Base-by-base conservation (phyloP, 2,797 vertebrate genomes). In the Kryptopterus vitreolus region DNA sequence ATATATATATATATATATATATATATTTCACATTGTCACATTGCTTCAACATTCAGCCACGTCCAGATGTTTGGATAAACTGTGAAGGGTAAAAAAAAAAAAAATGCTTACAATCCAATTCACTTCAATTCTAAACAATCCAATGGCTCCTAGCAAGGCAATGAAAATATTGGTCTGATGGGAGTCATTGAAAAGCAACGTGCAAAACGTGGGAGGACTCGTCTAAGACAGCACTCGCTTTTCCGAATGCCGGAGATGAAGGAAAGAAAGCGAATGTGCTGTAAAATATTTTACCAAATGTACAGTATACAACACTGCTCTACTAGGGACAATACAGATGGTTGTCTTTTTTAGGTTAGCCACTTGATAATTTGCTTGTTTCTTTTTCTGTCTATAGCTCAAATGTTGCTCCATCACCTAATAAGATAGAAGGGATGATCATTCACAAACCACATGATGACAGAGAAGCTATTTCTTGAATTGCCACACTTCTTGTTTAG, bases 101-200 rank as follows among this genome's bases (percentile, higher is more conserved):
- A 48, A 46, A 26, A 65, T 22, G 5, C n/a, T 16, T 31, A 38
- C 33, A 73, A 53, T 71, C 18, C 20, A 72, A 35, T 71, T 71
- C 33, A 26, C 22, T 73, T 38, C 71, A 58, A 11, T 38, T 43
- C n/a, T 74, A 43, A 43, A 38, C 71, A 43, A 26, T 43, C 58
- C 71, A 57, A 6, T 74, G n/a, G 22, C 71, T 58, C 22, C 71
- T 58, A 58, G 15, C 16, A 58, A 38, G 33, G 15, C 71, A 26
- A n/a, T 10, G 33, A 58, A 74, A 74, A 74, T 43, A 16, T 74
- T 72, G 52, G 70, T 31, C 31, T 24, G 35, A n/a, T 55, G 70
- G 70, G 52, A 72, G n/a, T 72, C 12, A 72, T 35, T 55, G 70
- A 72, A 55, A 55, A 72, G 31, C 52, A 50, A 50, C 57, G 70